A percentile compares a stretch with the other conserved stretches of the same genome.
Conservation (phyloP, 2,797 vertebrate genomes). For the Fundulus diaphanus region DNA sequence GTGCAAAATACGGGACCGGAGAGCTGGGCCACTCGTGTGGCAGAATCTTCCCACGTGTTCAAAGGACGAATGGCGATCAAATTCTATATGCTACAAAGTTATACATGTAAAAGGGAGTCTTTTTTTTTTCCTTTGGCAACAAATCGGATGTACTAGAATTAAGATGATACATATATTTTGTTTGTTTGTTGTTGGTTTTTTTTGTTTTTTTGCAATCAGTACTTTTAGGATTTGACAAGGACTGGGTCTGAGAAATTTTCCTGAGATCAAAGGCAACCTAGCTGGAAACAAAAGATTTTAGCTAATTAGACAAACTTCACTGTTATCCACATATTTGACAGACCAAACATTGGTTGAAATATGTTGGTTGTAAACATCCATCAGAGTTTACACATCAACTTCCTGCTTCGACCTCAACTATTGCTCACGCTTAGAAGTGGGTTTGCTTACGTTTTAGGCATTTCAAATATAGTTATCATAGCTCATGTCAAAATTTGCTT, state of each 20-base stretch:
- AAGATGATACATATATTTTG: neutral
- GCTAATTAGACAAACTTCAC: conserved; percentile 5
- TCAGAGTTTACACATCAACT: conserved; percentile 15
- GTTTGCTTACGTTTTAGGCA: neutral
- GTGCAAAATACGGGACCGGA: neutral
- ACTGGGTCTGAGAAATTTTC: neutral
- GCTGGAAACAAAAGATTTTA: conserved; percentile 7
- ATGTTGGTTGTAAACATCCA: conserved; percentile 2
- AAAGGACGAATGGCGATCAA: neutral
- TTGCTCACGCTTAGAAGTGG: neutral
- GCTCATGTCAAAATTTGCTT: neutral
- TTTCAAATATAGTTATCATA: conserved; percentile 1
- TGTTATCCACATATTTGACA: conserved; percentile 7
- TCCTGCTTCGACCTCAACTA: conserved; percentile 17
- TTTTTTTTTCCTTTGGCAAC: neutral
- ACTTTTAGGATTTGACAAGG: neutral
- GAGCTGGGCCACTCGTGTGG: neutral
- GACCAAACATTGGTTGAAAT: neutral
- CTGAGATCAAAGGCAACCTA: neutral
- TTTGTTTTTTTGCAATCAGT: neutral
- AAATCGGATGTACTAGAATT: neutral
- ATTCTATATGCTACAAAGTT: neutral
- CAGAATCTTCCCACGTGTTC: neutral
- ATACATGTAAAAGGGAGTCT: neutral
- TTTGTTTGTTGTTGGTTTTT: too few relatives aligned